Conservation (phyloP, 2,797 vertebrate genomes). For the Delichon dasypus region DNA sequence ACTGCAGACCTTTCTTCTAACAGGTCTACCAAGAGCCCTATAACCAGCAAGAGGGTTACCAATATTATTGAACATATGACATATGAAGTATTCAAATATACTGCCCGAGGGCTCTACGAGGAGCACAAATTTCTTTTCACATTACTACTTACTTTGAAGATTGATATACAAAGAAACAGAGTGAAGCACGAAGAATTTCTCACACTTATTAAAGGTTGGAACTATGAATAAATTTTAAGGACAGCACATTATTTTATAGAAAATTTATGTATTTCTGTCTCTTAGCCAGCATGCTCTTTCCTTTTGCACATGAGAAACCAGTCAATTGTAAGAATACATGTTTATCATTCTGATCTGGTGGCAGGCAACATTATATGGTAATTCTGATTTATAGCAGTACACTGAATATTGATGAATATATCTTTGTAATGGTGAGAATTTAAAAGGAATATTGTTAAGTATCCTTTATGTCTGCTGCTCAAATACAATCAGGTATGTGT, state of each 20-base stretch:
- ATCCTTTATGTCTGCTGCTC: not conserved
- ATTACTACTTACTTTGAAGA: constrained; percentile 89
- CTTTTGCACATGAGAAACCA: not conserved
- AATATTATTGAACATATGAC: constrained; percentile 96
- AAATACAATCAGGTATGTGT: not conserved
- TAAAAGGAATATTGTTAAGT: not conserved
- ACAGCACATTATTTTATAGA: not conserved
- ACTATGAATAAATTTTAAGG: not conserved
- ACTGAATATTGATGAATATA: not conserved
- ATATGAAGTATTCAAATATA: constrained; percentile 88
- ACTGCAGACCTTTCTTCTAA: not conserved
- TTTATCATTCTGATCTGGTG: not conserved
- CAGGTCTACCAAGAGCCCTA: constrained; percentile 89
- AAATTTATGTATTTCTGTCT: not conserved
- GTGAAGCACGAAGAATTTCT: constrained; percentile 93
- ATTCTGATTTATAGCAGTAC: not conserved
- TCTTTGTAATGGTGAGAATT: not conserved
- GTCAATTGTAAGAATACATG: not conserved
- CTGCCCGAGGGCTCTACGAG: constrained; percentile 90
- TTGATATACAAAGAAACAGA: constrained; percentile 89
- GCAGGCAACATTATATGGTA: not conserved
- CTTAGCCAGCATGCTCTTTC: not conserved
- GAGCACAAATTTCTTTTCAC: constrained; percentile 97
- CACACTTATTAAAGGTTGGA: constrained; percentile 92
- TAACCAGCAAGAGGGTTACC: constrained; percentile 89